Evolutionary conservation across 1,140 invertebrate species (phyloP).

Genomic region (Sitodiplosis mosellana): DNA sequence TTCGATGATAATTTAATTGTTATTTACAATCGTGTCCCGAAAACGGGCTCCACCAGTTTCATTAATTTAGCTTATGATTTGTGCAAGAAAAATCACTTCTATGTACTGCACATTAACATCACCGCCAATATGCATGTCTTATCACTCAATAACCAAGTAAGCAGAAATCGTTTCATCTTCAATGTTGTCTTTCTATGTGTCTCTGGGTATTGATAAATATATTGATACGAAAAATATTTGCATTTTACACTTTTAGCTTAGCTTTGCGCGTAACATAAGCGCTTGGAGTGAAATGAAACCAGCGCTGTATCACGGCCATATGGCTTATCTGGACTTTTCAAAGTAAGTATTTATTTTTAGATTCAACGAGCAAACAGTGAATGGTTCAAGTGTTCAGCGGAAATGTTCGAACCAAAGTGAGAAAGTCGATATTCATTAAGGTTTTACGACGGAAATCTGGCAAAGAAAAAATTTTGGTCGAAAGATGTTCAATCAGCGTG

Average conservation of each 20-base stretch:
- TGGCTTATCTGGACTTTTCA: slow-evolving; percentile 87
- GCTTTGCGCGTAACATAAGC: slow-evolving; percentile 80
- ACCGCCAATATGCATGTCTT: slow-evolving; percentile 89
- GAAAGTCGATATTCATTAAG: no score
- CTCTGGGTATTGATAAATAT: neutral
- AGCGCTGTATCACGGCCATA: slow-evolving; percentile 89
- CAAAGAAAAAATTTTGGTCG: no score
- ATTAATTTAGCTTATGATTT: slow-evolving; percentile 94
- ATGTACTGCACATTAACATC: slow-evolving; percentile 92
- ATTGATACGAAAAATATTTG: no score
- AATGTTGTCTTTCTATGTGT: neutral
- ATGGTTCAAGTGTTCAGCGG: no score
- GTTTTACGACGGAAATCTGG: no score
- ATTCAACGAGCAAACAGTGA: no score
- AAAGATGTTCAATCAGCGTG: no score
- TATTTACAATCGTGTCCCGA: slow-evolving; percentile 93
- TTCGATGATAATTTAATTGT: slow-evolving; percentile 49
- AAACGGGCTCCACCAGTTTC: slow-evolving; percentile 97
- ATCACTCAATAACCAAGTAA: slow-evolving; percentile 76
- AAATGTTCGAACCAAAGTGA: no score
- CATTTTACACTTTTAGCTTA: slow-evolving; percentile 34
- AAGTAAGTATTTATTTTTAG: slow-evolving; percentile 39
- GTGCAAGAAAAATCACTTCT: slow-evolving; percentile 79
- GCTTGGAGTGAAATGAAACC: slow-evolving; percentile 77
- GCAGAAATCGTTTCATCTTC: neutral